Percentiles rank a stretch among this genome's conserved stretches.
phyloP scores from a whole-genome alignment of 2,797 vertebrate genomes.

The Okamejei kenojei region DNA sequence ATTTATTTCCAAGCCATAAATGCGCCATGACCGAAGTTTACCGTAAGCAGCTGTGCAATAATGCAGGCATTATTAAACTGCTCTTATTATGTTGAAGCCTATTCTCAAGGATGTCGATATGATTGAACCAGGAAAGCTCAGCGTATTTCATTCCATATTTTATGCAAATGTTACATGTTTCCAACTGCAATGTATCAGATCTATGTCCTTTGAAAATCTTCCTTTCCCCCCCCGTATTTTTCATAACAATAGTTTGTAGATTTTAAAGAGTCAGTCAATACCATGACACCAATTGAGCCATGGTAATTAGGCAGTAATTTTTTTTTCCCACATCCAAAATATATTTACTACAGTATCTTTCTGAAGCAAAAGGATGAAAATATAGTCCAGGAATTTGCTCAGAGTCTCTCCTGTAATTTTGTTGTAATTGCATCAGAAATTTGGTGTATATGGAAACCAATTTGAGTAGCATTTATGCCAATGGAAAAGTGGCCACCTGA shows the following conservation, averaged over 20 bases:
- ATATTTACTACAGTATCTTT: not conserved
- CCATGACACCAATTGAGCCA: not conserved
- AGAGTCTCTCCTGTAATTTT: not conserved
- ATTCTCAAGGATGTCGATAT: not conserved
- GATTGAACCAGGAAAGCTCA: constrained; percentile 4
- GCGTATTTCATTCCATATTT: not conserved
- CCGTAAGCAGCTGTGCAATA: constrained; percentile 33
- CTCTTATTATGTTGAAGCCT: constrained; percentile 31
- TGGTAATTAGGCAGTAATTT: not conserved
- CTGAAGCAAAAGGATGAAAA: not conserved
- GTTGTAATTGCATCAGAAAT: not conserved
- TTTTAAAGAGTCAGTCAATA: not conserved
- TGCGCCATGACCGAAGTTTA: constrained; percentile 37
- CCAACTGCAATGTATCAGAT: not conserved
- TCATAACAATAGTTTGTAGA: not conserved
- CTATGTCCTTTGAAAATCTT: not conserved
- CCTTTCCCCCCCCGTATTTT: not conserved
- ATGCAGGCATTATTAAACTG: constrained; percentile 39
- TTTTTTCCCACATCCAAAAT: not conserved
- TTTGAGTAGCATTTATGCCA: not conserved
- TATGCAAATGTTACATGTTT: not conserved
- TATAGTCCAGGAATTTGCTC: not conserved
- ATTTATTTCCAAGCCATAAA: constrained; percentile 16
- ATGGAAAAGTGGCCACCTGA: not conserved
- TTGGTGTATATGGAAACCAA: not conserved